Base-by-base conservation (phyloP, 2,113 vertebrate genomes). In the Progne subis region DNA sequence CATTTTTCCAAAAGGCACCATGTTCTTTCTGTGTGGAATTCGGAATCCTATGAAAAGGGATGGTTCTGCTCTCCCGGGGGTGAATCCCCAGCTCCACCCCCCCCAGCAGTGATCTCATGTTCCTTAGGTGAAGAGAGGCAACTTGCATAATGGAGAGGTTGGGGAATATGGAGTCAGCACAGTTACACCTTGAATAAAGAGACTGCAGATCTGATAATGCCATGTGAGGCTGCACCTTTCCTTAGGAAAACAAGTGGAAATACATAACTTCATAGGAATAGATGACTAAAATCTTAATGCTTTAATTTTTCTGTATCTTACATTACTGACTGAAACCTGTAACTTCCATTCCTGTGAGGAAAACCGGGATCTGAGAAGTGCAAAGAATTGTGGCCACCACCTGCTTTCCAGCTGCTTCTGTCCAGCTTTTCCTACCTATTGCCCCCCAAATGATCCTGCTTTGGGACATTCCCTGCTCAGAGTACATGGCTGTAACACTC, bases 241-340 rank as follows among this genome's bases (percentile, higher is more conserved):
- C 34, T 44, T 25, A 20, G 49, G 43, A 28, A 43, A 39, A 61
- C 5, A 50, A 26, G 8, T 70, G 39, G 29, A 21, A 82, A 44
- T 23, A 12, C 0, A 0, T 21, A 12, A 11, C 0, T 47, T 34
- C 6, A 4, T 19, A 37, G 23, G 12, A 8, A 50, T 47, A 70
- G 8, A 21, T 19, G 4, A 32, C 43, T 82, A 21, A 69, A 55
- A 8, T 23, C 12, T 25, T 41, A 34, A 18, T 5, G 25, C 11
- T 57, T 78, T 31, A 18, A 15, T 50, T 77, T 93, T 21, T 13
- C 25, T 37, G 9, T 53, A 12, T 80, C 44, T 78, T 71, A 20
- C 1, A 2, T 68, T 63, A 15, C 19, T 59, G 55, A 26, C 26
- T 85, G 31, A 67, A 75, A 78, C 25, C 11, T 71, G 19, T 78